Conservation (phyloP, 2,797 vertebrate genomes). For the Peromyscus aztecus region DNA sequence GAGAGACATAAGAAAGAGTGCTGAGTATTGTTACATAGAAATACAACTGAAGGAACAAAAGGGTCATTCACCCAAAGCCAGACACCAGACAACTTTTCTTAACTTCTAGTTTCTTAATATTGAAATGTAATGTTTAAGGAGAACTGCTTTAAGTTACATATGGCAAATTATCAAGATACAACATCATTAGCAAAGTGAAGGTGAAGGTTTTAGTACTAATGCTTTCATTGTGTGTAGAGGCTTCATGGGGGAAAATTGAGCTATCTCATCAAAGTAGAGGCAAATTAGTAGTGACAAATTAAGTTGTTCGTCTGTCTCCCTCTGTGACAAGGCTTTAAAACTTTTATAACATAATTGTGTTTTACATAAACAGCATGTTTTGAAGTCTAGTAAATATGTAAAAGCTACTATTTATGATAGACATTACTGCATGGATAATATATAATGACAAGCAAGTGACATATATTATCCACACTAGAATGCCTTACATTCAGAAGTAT, state of each 20-base stretch:
- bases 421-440: neutral
- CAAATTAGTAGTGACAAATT: conserved; percentile 13
- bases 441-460: neutral
- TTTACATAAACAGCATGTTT: conserved; percentile 53
- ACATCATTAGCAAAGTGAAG: neutral
- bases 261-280: neutral
- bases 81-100: neutral
- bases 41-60: conserved; percentile 70
- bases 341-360: conserved; percentile 56
- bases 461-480: neutral
- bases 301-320: neutral
- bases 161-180: neutral
- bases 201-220: neutral
- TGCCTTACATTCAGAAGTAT: neutral
- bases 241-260: neutral
- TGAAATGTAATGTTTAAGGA: neutral
- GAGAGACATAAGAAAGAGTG: conserved; percentile 74
- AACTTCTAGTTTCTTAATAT: neutral
- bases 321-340: conserved; percentile 8
- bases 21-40: conserved; percentile 57
- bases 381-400: neutral
- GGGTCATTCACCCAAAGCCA: neutral
- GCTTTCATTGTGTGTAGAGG: neutral
- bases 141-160: neutral
- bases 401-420: neutral